Conservation (phyloP, 2,797 vertebrate species). For the Eulemur albifrons region DNA sequence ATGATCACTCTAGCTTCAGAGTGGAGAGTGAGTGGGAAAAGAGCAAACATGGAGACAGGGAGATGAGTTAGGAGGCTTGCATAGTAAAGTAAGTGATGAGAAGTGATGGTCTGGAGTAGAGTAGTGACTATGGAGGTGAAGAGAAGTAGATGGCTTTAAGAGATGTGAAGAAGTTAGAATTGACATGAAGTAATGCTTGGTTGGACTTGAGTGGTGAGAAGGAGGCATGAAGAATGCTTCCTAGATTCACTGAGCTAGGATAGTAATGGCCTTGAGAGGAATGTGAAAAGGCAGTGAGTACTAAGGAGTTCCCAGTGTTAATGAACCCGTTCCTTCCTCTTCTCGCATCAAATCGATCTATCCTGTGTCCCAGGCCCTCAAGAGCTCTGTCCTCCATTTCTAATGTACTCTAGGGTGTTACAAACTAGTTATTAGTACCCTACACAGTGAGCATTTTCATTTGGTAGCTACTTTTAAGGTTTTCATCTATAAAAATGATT, state of each 20-base stretch:
- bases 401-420: background rate
- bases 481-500: constrained; percentile 55
- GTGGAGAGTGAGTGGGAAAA: background rate
- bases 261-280: background rate
- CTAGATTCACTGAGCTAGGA: background rate
- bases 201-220: background rate
- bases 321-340: background rate
- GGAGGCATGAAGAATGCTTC: background rate
- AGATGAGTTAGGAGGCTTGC: background rate
- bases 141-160: background rate
- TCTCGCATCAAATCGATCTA: background rate
- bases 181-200: background rate
- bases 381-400: background rate
- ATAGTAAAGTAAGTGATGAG: background rate
- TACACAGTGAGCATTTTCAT: constrained; percentile 12
- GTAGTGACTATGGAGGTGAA: background rate
- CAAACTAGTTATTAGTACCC: background rate
- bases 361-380: background rate
- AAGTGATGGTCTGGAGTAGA: background rate
- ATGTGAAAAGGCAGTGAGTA: background rate
- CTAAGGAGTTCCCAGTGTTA: background rate
- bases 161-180: background rate
- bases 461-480: constrained; percentile 5
- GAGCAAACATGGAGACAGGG: background rate
- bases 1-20: background rate